Evolutionary conservation across 1,140 invertebrate species (phyloP).

Genomic region (Drosophila nebulosa): DNA sequence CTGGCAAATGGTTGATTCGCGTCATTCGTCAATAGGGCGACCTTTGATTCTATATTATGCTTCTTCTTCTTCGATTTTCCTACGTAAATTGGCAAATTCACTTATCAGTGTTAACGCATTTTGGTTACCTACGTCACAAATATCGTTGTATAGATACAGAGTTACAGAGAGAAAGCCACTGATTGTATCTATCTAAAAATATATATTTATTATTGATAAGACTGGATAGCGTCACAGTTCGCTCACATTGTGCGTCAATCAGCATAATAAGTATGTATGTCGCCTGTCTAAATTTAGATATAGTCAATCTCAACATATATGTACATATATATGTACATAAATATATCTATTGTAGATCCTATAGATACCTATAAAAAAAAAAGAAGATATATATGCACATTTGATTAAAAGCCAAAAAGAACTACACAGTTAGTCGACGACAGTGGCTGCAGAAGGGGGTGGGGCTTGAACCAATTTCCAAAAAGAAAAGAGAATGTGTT

Average conservation of each 20-base stretch:
- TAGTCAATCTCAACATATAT: slow-evolving; percentile 22
- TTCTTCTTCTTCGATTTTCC: background rate
- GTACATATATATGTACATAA: no score
- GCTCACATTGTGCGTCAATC: slow-evolving; percentile 57
- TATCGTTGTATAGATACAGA: slow-evolving; percentile 10
- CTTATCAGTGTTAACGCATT: slow-evolving; percentile 13
- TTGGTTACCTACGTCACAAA: slow-evolving; percentile 27
- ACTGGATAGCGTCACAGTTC: slow-evolving; percentile 34
- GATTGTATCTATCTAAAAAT: slow-evolving; percentile 18
- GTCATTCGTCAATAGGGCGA: background rate
- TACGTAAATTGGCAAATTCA: slow-evolving; percentile 12
- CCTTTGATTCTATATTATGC: background rate
- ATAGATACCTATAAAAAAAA: slow-evolving; percentile 8
- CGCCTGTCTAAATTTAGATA: slow-evolving; percentile 56
- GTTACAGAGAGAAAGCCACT: background rate
- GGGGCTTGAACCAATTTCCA: slow-evolving; percentile 13
- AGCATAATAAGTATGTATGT: slow-evolving; percentile 56
- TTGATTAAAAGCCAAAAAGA: slow-evolving; percentile 53
- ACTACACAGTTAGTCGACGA: background rate
- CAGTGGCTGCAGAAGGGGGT: background rate
- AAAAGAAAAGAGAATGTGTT: slow-evolving; percentile 10
- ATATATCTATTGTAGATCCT: slow-evolving; percentile 21
- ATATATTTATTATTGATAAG: slow-evolving; percentile 28
- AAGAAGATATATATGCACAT: slow-evolving; percentile 34
- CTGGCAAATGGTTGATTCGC: background rate